Base-by-base conservation (phyloP, 2,888 invertebrate species). In the Linyphia triangularis region DNA sequence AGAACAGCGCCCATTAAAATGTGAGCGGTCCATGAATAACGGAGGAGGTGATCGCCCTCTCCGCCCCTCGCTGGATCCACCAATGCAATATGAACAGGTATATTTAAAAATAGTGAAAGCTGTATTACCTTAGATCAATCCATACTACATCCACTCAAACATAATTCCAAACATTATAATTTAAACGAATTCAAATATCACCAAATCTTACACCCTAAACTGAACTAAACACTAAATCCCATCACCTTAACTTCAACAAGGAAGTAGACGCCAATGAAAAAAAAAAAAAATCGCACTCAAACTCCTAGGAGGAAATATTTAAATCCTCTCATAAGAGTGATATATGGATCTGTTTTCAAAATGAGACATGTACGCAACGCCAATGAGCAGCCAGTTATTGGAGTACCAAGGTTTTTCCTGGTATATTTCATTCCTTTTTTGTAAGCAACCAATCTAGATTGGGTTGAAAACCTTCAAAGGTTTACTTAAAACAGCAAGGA, bases 321-420 rank as follows among this genome's bases (percentile, higher is more conserved):
- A 77, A 77, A 77, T 77, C 33, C 22, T 16, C 59, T 33, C 40
- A 24, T 40, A n/a, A 40, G 19, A 16, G 61, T 77, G 77, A 77
- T 77, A n/a, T 63, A 77, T 63, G 77, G 40, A 13, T n/a, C n/a
- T 77, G 77, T 77, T 77, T 77, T 37, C 61, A n/a, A 22, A 57
- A 16, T 51, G 30, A 57, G 51, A 51, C 51, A n/a, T 5, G 51
- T n/a, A n/a, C n/a, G 51, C 51, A 51, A 7, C 51, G 51, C 51
- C 51, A 51, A n/a, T n/a, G 16, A 51, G 51, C 51, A 51, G n/a
- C 51, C 51, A 51, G n/a, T n/a, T n/a, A n/a, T n/a, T n/a, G 51
- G 16, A 51, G 51, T 51, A 13, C 51, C 51, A 51, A 51, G 51
- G 51, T n/a, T n/a, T 51, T 51, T 51, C 51, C 51, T 51, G 51